Percentiles rank a stretch among this genome's conserved stretches.
Evolutionary conservation across 2,888 invertebrate species (phyloP).

Genomic region (Patella caerulea): DNA sequence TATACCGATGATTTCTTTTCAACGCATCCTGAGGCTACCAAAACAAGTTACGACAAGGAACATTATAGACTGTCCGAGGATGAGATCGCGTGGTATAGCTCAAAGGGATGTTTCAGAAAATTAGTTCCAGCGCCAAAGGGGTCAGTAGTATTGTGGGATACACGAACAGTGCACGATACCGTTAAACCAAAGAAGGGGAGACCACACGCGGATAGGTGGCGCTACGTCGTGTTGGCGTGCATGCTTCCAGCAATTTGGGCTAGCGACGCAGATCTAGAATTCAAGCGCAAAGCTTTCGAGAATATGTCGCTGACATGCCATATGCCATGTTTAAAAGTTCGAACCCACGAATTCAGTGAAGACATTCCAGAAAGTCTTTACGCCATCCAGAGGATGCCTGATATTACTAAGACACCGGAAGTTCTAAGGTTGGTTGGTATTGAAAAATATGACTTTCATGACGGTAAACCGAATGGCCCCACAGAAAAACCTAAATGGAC

Average conservation of each 20-base stretch:
- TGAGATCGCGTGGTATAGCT: background rate
- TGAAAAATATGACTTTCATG: background rate
- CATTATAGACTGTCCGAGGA: background rate
- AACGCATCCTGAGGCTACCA: background rate
- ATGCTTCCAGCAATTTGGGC: background rate
- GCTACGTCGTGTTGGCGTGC: background rate
- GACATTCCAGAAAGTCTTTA: background rate
- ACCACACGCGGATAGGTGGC: background rate
- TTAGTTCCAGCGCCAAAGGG: conserved; percentile 1
- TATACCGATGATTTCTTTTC: background rate
- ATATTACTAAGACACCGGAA: background rate
- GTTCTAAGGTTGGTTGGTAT: background rate
- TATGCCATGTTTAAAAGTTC: background rate
- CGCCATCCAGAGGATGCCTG: background rate
- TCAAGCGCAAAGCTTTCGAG: background rate
- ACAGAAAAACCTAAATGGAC: background rate
- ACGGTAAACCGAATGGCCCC: background rate
- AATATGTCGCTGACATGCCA: background rate
- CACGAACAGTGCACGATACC: background rate
- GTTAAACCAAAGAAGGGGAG: background rate
- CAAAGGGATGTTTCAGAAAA: background rate
- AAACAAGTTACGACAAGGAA: background rate
- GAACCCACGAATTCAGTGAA: background rate
- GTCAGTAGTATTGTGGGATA: background rate
- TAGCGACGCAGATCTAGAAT: background rate